These are phyloP conservation scores for Benitochromis conjunctus DNA, from an alignment of 2,113 vertebrate species.

Conservation along the genomic window DNA sequence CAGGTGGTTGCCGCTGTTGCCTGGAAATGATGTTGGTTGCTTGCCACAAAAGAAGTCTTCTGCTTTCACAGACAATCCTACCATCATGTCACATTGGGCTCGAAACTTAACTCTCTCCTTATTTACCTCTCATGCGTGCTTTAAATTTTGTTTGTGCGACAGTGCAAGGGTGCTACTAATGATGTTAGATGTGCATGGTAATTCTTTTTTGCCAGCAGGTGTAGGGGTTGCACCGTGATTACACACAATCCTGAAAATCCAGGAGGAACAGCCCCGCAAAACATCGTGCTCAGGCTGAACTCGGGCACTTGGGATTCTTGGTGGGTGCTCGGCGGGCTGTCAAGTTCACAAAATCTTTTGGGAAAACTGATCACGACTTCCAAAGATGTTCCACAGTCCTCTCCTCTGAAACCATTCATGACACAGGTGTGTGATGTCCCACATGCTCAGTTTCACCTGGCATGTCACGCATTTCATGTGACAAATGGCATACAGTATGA, in stretches of 20 bases:
- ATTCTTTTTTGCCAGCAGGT: background rate
- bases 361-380: background rate
- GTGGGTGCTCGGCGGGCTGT: background rate
- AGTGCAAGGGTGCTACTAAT: background rate
- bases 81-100: background rate
- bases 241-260: background rate
- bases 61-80: background rate
- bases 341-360: background rate
- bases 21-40: background rate
- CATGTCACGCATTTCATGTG: background rate
- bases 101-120: background rate
- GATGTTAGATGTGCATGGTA: background rate
- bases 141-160: background rate
- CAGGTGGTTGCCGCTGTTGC: background rate
- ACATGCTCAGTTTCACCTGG: background rate
- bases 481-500: background rate
- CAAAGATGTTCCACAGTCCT: background rate
- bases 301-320: background rate
- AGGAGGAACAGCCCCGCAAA: background rate
- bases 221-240: background rate
- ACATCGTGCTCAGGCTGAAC: background rate
- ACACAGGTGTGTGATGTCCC: background rate
- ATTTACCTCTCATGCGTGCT: background rate
- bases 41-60: background rate
- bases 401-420: background rate